phyloP scores from a whole-genome alignment of 2,888 invertebrate genomes.

The Scelioninae gen. 2 region DNA sequence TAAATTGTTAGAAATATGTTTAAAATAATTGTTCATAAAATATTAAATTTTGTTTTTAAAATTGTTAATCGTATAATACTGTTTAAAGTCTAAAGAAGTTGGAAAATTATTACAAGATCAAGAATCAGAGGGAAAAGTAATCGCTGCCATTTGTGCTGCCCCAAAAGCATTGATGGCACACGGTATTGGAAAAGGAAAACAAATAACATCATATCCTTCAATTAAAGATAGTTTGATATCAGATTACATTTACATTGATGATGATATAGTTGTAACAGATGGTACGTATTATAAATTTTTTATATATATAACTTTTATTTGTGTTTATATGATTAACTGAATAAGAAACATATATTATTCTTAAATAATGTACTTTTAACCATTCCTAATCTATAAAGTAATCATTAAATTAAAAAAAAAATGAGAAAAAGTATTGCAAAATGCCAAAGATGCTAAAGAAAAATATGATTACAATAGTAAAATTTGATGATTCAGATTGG shows the following conservation, averaged over 20 bases:
- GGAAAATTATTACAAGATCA: conserved; percentile 88
- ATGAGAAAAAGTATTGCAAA: no score
- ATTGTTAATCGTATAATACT: not conserved
- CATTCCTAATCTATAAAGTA: no score
- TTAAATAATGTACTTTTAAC: no score
- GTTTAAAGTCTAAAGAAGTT: conserved; percentile 81
- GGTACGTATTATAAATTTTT: conserved; percentile 73
- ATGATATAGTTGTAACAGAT: conserved; percentile 83
- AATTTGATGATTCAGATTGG: no score
- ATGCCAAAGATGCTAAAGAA: no score
- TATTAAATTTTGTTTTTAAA: no score
- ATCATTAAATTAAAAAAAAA: no score
- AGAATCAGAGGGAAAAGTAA: conserved; percentile 82
- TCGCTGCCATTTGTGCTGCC: conserved; percentile 98
- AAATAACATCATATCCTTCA: conserved; percentile 92
- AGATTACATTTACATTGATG: conserved; percentile 81
- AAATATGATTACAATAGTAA: no score
- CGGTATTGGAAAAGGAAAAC: conserved; percentile 86
- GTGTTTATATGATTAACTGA: no score
- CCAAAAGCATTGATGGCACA: conserved; percentile 92
- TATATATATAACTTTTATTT: conserved; percentile 8
- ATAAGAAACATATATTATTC: no score
- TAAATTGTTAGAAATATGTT: no score
- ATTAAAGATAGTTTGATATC: conserved; percentile 84
- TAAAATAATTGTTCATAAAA: no score